Base-by-base conservation (phyloP, 1,140 invertebrate genomes). In the Holcopasites calliopsidis region DNA sequence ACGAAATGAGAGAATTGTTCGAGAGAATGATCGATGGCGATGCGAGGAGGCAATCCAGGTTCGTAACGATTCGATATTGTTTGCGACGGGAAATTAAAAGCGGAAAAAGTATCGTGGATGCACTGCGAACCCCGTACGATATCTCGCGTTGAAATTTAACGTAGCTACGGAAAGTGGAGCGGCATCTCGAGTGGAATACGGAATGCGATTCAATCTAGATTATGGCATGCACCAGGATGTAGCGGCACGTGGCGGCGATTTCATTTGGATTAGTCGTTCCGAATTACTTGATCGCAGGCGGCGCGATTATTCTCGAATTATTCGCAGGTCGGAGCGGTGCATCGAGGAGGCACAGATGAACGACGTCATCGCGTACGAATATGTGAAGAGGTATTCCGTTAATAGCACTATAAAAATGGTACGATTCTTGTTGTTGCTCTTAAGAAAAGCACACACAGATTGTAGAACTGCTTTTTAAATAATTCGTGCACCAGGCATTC, bases 231-330 rank as follows among this genome's bases (percentile, higher is more conserved):
- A 7, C 55, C n/a, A n/a, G 31, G 5, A 21, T 35, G 55, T 28
- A 21, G 55, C 55, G 11, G n/a, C 55, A 58, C 28, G 31, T 58
- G 55, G 31, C 31, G 55, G 31, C 5, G 33, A 60, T 60, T 60
- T 38, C 33, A 60, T 60, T 60, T 60, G 11, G 10, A 60, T 60
- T 60, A 60, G 57, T 21, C 33, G 33, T 38, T 1, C n/a, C 31
- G 57, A 38, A 16, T 60, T 33, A 35, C 31, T 11, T 16, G n/a
- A n/a, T 13, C n/a, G 10, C 10, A 2, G 31, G 0, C 7, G 18
- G n/a, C 33, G 33, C 33, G 57, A 60, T 60, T 60, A 38, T 60
- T 60, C 38, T 38, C 33, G 3, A 23, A 60, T 60, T 60, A 38
- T 38, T 38, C 33, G n/a, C 21, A 60, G 57, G 21, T 60, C 33